A percentile compares a stretch with the other conserved stretches of the same genome.
Conservation (phyloP, 1,140 invertebrate genomes). For the Yoshiicerus persimilis region DNA sequence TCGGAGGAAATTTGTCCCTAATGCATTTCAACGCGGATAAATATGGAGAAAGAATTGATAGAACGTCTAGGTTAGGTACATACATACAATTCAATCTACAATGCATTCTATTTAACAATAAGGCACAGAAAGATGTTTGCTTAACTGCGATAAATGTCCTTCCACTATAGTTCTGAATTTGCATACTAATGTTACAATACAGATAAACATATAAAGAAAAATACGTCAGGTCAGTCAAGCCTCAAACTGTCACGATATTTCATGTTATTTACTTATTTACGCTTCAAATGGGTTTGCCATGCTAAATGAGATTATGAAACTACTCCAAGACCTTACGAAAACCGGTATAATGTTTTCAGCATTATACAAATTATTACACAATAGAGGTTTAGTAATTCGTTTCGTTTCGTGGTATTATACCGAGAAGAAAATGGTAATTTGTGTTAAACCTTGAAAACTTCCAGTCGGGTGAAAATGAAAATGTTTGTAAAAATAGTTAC, state of each 20-base stretch:
- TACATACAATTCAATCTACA: too few species aligned
- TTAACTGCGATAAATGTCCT: too few species aligned
- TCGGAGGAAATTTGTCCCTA: background rate
- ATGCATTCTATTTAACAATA: background rate
- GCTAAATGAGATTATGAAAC: background rate
- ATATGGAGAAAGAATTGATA: background rate
- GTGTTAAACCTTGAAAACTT: background rate
- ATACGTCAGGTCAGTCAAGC: background rate
- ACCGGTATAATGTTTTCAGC: too few species aligned
- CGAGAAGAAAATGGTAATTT: too few species aligned
- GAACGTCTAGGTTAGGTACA: background rate
- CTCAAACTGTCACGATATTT: background rate
- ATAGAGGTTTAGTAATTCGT: too few species aligned
- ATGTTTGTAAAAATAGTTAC: background rate
- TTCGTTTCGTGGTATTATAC: too few species aligned
- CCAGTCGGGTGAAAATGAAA: background rate
- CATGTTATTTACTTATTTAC: background rate
- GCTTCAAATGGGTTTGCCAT: background rate
- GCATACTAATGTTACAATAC: background rate
- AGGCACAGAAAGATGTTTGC: too few species aligned
- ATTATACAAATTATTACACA: too few species aligned
- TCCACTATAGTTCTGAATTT: background rate
- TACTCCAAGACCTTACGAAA: background rate
- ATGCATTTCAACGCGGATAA: background rate
- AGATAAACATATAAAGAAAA: background rate